phyloP scores from a whole-genome alignment of 2,113 vertebrate genomes.

The Ceyx margarethae region DNA sequence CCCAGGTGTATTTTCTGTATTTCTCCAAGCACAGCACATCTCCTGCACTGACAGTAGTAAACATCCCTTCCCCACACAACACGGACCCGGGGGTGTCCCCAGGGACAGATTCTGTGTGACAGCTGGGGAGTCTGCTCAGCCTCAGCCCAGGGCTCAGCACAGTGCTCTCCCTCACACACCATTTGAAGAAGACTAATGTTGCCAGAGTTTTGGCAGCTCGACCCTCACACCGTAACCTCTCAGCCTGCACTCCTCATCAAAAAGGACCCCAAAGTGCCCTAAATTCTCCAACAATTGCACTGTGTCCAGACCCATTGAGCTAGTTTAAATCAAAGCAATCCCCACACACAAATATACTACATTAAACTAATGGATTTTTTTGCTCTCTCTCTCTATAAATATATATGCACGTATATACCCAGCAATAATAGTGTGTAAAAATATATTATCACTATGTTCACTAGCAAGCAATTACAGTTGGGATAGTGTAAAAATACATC shows the following conservation, averaged over 20 bases:
- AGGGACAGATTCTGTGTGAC: background rate
- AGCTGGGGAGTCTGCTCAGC: constrained; percentile 37
- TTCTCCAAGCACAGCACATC: background rate
- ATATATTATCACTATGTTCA: background rate
- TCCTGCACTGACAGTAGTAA: background rate
- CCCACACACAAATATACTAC: background rate
- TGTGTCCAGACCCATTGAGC: background rate
- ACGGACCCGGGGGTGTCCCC: background rate
- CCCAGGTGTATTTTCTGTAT: background rate
- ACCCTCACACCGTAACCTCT: constrained; percentile 14
- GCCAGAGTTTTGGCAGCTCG: constrained; percentile 13
- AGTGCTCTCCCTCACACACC: background rate
- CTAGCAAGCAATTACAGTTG: background rate
- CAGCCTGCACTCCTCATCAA: background rate
- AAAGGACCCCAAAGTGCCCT: constrained; percentile 26
- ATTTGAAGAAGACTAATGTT: background rate
- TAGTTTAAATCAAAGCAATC: constrained; percentile 20
- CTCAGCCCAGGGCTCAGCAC: background rate
- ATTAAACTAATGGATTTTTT: accelerated
- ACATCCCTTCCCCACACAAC: background rate
- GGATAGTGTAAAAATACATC: background rate
- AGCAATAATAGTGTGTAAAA: background rate
- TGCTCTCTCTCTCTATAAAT: background rate
- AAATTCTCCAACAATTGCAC: constrained; percentile 16
- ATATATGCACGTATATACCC: background rate